Evolutionary conservation across 2,797 vertebrate genomes (phyloP).

Genomic region (Xenentodon cancila): DNA sequence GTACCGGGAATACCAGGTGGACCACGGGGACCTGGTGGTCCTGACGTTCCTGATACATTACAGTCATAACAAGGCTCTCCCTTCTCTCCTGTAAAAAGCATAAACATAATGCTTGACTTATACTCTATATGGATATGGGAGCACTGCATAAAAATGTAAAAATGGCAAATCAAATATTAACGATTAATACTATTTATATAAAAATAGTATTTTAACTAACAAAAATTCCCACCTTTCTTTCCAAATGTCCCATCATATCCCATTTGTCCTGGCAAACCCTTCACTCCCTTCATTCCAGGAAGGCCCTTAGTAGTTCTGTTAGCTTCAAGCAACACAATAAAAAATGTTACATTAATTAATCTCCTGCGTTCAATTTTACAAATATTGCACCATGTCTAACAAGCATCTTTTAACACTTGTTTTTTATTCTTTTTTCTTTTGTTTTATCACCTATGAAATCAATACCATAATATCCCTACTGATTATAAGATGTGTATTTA

Average conservation of each 20-base stretch:
- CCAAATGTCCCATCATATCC: slow-evolving; percentile 59
- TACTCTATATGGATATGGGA: too few relatives aligned
- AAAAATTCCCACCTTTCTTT: slow-evolving; percentile 61
- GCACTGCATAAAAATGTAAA: too few relatives aligned
- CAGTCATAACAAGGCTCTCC: slow-evolving; percentile 61
- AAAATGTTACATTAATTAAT: background rate
- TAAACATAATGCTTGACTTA: background rate
- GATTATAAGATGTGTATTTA: too few relatives aligned
- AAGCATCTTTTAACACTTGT: background rate
- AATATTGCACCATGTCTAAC: background rate
- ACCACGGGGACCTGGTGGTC: slow-evolving; percentile 53
- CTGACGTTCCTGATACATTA: slow-evolving; percentile 26
- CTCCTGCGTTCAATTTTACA: background rate
- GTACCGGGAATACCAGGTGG: slow-evolving; percentile 61
- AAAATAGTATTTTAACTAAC: background rate
- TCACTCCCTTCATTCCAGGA: slow-evolving; percentile 59
- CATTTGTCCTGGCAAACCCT: slow-evolving; percentile 36
- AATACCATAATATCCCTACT: too few relatives aligned
- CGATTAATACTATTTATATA: background rate
- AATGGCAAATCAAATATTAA: too few relatives aligned
- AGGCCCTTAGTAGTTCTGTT: slow-evolving; percentile 46
- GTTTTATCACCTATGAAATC: too few relatives aligned
- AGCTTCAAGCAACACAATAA: slow-evolving; percentile 37
- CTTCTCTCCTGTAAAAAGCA: slow-evolving; percentile 49
- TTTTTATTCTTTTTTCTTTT: background rate